A percentile compares a stretch with the other conserved stretches of the same genome.
Evolutionary conservation across 2,797 vertebrate genomes (phyloP).

Genomic region (Spinus olivaceus): DNA sequence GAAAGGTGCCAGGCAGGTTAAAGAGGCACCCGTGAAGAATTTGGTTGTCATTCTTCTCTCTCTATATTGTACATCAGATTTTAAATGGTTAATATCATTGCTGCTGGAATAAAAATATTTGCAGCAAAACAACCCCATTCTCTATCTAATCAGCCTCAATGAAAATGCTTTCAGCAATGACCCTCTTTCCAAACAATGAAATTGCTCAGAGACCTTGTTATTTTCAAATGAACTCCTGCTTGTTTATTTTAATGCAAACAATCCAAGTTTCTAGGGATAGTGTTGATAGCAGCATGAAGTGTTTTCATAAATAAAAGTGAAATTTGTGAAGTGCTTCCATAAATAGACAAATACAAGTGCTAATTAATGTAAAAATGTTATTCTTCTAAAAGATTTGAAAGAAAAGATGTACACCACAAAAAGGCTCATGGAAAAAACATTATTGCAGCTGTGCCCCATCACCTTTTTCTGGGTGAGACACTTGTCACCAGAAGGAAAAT

Average conservation of each 20-base stretch:
- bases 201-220: conserved; percentile 50
- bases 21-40: neutral
- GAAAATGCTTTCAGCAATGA: conserved; percentile 43
- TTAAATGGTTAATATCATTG: neutral
- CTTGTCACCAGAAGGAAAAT: neutral
- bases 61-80: neutral
- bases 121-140: neutral
- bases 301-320: conserved; percentile 39
- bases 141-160: conserved; percentile 29
- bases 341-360: neutral
- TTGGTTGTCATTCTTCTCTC: neutral
- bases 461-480: neutral
- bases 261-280: conserved; percentile 21
- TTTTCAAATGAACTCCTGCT: conserved; percentile 45
- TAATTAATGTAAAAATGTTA: conserved; percentile 15
- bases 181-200: conserved; percentile 42
- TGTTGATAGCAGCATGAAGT: conserved; percentile 4
- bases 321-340: conserved; percentile 10
- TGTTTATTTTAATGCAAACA: conserved; percentile 38
- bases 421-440: neutral
- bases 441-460: neutral
- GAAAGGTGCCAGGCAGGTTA: neutral
- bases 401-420: neutral
- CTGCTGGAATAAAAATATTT: conserved; percentile 13
- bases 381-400: neutral